Percentiles rank a stretch among this genome's conserved stretches.
phyloP scores from a whole-genome alignment of 2,113 vertebrate genomes.

The Tursiops truncatus region DNA sequence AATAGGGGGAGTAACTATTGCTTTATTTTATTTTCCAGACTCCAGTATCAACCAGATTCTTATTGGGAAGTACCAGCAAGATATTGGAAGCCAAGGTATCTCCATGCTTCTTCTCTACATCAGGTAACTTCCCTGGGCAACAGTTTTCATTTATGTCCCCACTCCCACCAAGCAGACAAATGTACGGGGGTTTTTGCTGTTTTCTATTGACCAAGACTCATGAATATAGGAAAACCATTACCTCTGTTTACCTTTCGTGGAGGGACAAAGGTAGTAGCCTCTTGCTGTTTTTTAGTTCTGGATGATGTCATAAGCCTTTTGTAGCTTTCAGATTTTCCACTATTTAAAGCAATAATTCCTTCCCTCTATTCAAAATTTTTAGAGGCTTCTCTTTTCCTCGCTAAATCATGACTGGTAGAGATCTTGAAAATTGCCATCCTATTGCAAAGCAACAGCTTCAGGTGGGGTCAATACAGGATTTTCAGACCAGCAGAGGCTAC shows the following conservation, averaged over 20 bases:
- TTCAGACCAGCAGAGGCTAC: not conserved
- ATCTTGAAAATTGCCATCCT: not conserved
- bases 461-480: not conserved
- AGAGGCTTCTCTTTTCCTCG: not conserved
- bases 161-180: not conserved
- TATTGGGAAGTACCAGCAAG: not conserved
- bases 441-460: not conserved
- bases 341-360: not conserved
- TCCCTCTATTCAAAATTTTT: not conserved
- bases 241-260: not conserved
- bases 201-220: not conserved
- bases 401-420: not conserved
- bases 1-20: accelerated
- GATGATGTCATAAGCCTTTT: not conserved
- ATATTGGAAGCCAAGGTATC: not conserved
- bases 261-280: not conserved
- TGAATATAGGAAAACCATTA: not conserved
- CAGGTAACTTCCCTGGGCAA: not conserved
- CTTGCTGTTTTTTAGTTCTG: not conserved
- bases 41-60: not conserved
- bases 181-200: not conserved
- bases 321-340: not conserved
- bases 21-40: not conserved
- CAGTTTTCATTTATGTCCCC: not conserved
- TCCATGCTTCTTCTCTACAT: accelerated